Percentiles rank a stretch among this genome's conserved stretches.
Conservation (phyloP, 2,797 vertebrate genomes). For the Channa striata region DNA sequence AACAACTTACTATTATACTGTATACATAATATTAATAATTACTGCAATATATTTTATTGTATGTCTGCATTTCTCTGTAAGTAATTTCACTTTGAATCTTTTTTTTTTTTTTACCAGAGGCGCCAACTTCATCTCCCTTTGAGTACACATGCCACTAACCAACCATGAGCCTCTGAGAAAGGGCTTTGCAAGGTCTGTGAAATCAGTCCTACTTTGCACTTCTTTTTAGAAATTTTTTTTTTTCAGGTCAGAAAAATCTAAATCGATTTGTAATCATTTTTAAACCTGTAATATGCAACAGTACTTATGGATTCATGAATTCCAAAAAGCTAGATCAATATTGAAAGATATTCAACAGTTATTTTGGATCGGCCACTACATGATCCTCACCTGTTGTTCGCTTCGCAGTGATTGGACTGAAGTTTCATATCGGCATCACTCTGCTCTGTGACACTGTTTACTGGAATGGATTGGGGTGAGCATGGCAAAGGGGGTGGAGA, state of each 20-base stretch:
- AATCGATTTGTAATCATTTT: too few relatives aligned
- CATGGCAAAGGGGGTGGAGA: background rate
- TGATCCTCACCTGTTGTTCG: constrained; percentile 52
- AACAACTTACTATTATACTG: background rate
- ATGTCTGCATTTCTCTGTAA: background rate
- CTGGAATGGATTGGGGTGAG: constrained; percentile 4
- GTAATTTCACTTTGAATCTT: too few relatives aligned
- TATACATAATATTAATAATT: background rate
- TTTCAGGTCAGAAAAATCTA: background rate
- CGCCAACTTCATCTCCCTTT: too few relatives aligned
- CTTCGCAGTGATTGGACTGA: constrained; percentile 19
- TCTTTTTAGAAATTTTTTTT: background rate
- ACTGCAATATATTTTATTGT: background rate
- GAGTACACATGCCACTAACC: background rate
- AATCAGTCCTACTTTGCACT: background rate
- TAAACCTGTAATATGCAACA: background rate
- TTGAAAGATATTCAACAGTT: background rate
- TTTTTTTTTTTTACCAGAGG: too few relatives aligned
- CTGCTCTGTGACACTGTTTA: background rate
- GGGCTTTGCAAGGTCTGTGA: background rate
- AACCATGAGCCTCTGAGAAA: background rate
- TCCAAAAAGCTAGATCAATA: too few relatives aligned
- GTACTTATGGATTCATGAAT: too few relatives aligned
- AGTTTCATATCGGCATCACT: constrained; percentile 8
- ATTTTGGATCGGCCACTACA: background rate